Evolutionary conservation across 2,888 invertebrate genomes (phyloP), one percentile per base, ranked within the genome.

Genomic region (Cerastoderma edule): DNA sequence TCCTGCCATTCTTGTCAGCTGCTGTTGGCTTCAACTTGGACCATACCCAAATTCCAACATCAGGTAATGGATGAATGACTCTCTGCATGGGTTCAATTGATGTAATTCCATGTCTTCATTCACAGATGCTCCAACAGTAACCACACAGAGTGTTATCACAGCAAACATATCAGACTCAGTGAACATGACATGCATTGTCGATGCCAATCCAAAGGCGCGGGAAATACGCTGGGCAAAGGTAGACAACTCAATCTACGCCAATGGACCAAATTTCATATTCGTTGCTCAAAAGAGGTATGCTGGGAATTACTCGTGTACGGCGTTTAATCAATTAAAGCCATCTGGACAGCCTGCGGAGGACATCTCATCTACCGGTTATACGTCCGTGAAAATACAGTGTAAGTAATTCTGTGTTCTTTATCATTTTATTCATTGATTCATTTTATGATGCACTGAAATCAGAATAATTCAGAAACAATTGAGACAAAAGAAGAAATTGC

Each of bases 291-390:
- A 72, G 56, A 68, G 83, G 6, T 80, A 83, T 24, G 83, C 83
- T 16, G 89, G 89, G 6, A 88, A 88, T 66, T 89, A 88, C 73
- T 80, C 88, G 0, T 89, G 89, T 75, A 84, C 83, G 8, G 87
- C 88, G 0, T 74, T 69, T 54, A 88, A 83, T 75, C 75, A 79
- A 32, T 69, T 88, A 22, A 72, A 80, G 30, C 84, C 88, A 2
- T 88, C 89, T 0, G 87, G 87, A 0, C 70, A 76, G 46, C 39
- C 67, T 3, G 65, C 73, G 5, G 78, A 83, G 28, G 78, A 79
- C 28, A 80, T 79, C 24, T 64, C 75, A 10, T 80, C 83, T 0
- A 78, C 75, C 22, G 83, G 76, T 19, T 86, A 75, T 56, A 86
- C 86, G 1, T 80, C 78, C 30, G 68, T 89, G n/a, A 75, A 83